Conservation (phyloP, 2,797 vertebrate genomes). For the Hypotaenidia philippensis region DNA sequence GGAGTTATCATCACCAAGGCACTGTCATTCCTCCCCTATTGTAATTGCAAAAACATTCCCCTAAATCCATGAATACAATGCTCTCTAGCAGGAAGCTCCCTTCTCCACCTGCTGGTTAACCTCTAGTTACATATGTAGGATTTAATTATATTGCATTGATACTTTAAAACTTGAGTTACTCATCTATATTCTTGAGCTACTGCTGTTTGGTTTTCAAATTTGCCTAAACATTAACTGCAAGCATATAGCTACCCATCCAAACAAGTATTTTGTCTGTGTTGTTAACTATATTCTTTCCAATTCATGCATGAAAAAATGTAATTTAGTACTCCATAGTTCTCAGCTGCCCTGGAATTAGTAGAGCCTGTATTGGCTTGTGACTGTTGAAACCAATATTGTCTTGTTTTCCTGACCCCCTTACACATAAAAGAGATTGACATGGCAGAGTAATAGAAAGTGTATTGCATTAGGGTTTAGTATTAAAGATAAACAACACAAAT, state of each 20-base stretch:
- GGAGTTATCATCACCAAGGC: not conserved
- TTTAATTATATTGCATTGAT: not conserved
- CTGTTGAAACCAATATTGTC: conserved; percentile 5
- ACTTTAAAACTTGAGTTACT: not conserved
- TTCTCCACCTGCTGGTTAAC: not conserved
- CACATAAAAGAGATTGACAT: conserved; percentile 55
- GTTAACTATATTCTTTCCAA: not conserved
- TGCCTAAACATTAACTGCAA: not conserved
- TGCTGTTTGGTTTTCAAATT: not conserved
- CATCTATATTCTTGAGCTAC: not conserved
- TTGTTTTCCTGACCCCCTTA: conserved; percentile 37
- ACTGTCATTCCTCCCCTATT: not conserved
- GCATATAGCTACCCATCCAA: not conserved
- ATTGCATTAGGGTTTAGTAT: conserved; percentile 52
- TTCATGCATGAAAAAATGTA: not conserved
- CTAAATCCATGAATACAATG: not conserved
- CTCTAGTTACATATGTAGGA: not conserved
- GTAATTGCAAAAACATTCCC: not conserved
- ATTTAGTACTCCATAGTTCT: not conserved
- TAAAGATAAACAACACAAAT: conserved; percentile 64
- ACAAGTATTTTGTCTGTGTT: not conserved
- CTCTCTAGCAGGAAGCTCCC: not conserved
- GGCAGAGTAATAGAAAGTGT: conserved; percentile 43
- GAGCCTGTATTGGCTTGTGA: conserved; percentile 2
- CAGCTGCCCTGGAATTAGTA: conserved; percentile 19